Conservation (phyloP, 2,113 vertebrate species). For the Myotis brandtii region DNA sequence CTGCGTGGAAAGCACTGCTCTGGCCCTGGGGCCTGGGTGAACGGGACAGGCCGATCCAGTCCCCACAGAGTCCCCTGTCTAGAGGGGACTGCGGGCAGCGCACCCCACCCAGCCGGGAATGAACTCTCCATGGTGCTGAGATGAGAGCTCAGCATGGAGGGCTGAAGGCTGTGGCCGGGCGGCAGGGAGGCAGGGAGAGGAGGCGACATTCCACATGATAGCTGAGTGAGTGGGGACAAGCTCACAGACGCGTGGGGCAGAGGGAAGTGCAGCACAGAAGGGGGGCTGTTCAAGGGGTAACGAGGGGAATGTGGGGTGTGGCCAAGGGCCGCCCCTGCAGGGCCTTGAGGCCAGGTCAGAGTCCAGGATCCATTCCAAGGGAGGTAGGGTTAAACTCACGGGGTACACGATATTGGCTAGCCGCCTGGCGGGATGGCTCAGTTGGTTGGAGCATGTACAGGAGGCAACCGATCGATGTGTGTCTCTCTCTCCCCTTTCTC, state of each 20-base stretch:
- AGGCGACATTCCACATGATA: background rate
- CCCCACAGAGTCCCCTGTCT: background rate
- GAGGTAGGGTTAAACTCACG: accelerated
- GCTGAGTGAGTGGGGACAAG: background rate
- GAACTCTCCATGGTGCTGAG: background rate
- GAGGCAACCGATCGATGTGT: background rate
- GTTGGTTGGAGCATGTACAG: background rate
- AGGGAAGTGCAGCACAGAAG: background rate
- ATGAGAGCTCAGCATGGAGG: accelerated
- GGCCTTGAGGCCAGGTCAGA: background rate
- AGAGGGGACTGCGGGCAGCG: accelerated
- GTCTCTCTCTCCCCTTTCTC: background rate
- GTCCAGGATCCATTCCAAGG: background rate
- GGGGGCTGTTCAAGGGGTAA: too few relatives aligned
- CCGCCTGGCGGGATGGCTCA: background rate
- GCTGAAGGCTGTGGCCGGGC: background rate
- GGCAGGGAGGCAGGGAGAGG: background rate
- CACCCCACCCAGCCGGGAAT: accelerated
- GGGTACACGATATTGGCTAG: too few relatives aligned
- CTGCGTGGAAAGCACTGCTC: accelerated
- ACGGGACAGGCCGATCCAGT: accelerated
- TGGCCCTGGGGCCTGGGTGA: accelerated
- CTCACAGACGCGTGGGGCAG: accelerated
- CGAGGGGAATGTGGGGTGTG: accelerated
- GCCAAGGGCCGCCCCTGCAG: background rate